phyloP scores from a whole-genome alignment of 1,140 invertebrate species.

The Caerostris darwini region DNA sequence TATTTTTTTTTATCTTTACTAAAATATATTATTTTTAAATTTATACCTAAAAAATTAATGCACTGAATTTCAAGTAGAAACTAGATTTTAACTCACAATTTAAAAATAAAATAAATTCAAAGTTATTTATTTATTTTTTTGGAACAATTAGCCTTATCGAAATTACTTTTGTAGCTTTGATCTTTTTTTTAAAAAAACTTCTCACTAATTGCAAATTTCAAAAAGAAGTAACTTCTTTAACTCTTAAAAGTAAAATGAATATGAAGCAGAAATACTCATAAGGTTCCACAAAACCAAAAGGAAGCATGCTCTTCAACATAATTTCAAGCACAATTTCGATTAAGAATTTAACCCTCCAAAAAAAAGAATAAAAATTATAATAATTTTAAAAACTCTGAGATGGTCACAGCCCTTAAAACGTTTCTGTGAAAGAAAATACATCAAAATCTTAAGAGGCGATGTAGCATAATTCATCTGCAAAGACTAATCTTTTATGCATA shows the following conservation, averaged over 20 bases:
- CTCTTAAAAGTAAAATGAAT: neutral
- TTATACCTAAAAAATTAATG: too few relatives aligned
- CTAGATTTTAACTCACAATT: too few relatives aligned
- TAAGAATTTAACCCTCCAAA: neutral
- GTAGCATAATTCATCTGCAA: neutral
- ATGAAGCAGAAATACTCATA: neutral
- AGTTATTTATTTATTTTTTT: too few relatives aligned
- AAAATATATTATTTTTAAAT: too few relatives aligned
- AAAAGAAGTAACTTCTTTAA: neutral
- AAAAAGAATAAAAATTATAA: neutral
- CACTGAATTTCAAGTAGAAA: too few relatives aligned
- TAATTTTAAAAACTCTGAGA: neutral
- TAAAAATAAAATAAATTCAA: too few relatives aligned
- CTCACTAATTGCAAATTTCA: neutral
- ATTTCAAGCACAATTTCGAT: constrained; percentile 7
- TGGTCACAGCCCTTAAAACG: too few relatives aligned
- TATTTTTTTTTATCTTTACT: too few relatives aligned
- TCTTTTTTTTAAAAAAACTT: too few relatives aligned
- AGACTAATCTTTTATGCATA: constrained; percentile 1
- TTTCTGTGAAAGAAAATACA: neutral
- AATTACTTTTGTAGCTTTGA: too few relatives aligned
- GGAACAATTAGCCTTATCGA: too few relatives aligned
- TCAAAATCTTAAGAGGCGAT: neutral
- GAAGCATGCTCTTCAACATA: neutral
- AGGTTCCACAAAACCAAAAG: neutral